Evolutionary conservation across 2,888 invertebrate species (phyloP), one percentile per base, ranked within the genome.

Genomic region (Arge pagana): DNA sequence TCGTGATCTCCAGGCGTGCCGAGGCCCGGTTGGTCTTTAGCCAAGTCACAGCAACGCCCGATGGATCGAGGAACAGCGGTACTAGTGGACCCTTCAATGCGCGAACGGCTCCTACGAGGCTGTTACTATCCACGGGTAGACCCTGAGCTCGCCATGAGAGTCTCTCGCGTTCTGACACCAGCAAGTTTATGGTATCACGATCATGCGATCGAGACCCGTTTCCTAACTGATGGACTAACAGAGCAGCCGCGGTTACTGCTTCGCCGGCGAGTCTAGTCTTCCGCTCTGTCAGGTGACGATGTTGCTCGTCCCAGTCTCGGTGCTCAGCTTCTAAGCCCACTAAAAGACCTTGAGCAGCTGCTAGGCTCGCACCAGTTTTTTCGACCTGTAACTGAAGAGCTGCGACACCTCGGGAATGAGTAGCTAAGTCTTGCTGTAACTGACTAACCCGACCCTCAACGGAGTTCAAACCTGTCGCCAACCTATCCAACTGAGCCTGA

Each of bases 351-450:
- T 89, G 89, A 0, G 92, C 93, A 13, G 89, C 86, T 11, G 79
- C 77, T 23, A 98, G 54, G 57, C 72, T 84, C 0, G 91, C 92
- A 58, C 85, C 85, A 57, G 88, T 84, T 1, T 91, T 90, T 63
- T 85, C 85, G 43, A 85, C 85, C 21, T 97, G 66, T 31, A 76
- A 39, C 50, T 76, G 72, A 7, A 76, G 59, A 1, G 72, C 89
- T 2, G 97, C 96, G 1, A 96, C 98, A 76, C 97, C 97, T 63
- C 93, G 90, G 1, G 97, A 93, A 71, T 92, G 90, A 26, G 85
- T 86, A 42, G 96, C 90, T 4, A 94, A 78, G 69, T 90, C 87
- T 48, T 83, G 82, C 63, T 93, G 89, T 28, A 95, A 77, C 53
- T 88, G 83, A 1, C 86, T 83, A 0, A 95, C 94, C 15, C 89